Percentiles rank a stretch among this genome's conserved stretches.
Conservation (phyloP, 2,888 invertebrate genomes). For the Scaptomyza caliginosa region DNA sequence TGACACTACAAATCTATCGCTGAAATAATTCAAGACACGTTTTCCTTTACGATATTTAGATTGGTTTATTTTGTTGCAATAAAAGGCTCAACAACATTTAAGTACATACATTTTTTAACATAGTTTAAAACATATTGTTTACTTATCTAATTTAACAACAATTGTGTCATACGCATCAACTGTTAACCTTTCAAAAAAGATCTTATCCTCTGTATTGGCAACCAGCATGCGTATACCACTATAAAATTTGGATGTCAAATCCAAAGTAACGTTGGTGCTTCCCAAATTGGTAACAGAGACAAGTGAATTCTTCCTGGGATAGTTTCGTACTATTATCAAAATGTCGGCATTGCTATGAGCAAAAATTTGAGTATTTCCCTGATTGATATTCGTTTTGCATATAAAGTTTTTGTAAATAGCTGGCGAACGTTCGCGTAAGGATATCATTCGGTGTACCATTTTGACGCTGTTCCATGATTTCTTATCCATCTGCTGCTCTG, state of each 20-base stretch:
- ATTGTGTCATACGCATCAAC: slow-evolving; percentile 87
- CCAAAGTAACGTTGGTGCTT: slow-evolving; percentile 86
- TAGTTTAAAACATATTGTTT: slow-evolving; percentile 5
- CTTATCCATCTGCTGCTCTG: slow-evolving; percentile 84
- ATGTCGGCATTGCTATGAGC: slow-evolving; percentile 88
- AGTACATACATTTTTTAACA: not conserved
- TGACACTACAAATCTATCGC: not conserved
- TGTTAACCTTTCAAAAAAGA: slow-evolving; percentile 84
- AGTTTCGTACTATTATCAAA: slow-evolving; percentile 90
- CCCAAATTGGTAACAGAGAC: slow-evolving; percentile 91
- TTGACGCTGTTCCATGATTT: slow-evolving; percentile 88
- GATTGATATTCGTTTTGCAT: slow-evolving; percentile 87
- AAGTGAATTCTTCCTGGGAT: slow-evolving; percentile 90
- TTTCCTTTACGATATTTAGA: too few species aligned
- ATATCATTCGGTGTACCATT: slow-evolving; percentile 86
- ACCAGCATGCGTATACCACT: slow-evolving; percentile 86
- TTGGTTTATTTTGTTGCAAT: slow-evolving; percentile 20
- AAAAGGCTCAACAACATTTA: slow-evolving; percentile 23
- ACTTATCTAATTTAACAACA: slow-evolving; percentile 87
- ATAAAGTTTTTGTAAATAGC: slow-evolving; percentile 90
- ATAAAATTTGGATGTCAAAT: slow-evolving; percentile 90
- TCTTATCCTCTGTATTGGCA: slow-evolving; percentile 60
- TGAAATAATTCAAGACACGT: not conserved
- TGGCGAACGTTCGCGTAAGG: slow-evolving; percentile 87
- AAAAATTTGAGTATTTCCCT: slow-evolving; percentile 88